Conservation (phyloP, 2,797 vertebrate genomes). For the Pseudochirops corinnae region DNA sequence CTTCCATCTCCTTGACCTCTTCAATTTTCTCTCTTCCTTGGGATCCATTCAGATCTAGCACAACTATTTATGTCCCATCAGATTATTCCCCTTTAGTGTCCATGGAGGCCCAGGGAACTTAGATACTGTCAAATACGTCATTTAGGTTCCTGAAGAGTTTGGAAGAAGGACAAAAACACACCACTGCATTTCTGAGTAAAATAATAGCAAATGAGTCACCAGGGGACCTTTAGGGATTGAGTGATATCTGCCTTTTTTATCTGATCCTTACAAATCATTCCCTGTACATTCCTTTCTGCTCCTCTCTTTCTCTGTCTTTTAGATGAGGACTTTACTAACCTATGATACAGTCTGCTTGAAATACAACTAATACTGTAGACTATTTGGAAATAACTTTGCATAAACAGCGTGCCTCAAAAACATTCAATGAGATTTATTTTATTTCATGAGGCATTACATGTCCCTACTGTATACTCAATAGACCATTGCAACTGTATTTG, state of each 20-base stretch:
- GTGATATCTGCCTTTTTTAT: background rate
- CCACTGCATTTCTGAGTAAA: constrained; percentile 3
- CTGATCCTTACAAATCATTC: background rate
- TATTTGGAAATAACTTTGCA: constrained; percentile 43
- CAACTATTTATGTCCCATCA: background rate
- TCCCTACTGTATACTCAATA: constrained; percentile 23
- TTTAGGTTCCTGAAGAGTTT: background rate
- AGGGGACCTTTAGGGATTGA: background rate
- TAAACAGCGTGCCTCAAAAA: constrained; percentile 46
- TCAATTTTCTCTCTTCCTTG: background rate
- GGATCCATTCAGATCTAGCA: background rate
- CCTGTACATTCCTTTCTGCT: background rate
- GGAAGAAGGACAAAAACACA: background rate
- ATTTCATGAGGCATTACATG: constrained; percentile 35
- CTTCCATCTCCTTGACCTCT: background rate
- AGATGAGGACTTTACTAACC: constrained; percentile 16
- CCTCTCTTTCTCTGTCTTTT: background rate
- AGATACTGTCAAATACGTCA: constrained; percentile 19
- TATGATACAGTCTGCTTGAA: constrained; percentile 1
- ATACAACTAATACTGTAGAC: constrained; percentile 21
- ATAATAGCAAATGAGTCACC: constrained; percentile 26
- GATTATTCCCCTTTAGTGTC: background rate
- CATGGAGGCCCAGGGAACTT: background rate
- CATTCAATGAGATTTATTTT: constrained; percentile 49
- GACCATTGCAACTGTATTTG: constrained; percentile 54